phyloP scores from a whole-genome alignment of 92 coral and sea anemone species.

The Virgularia gustaviana region DNA sequence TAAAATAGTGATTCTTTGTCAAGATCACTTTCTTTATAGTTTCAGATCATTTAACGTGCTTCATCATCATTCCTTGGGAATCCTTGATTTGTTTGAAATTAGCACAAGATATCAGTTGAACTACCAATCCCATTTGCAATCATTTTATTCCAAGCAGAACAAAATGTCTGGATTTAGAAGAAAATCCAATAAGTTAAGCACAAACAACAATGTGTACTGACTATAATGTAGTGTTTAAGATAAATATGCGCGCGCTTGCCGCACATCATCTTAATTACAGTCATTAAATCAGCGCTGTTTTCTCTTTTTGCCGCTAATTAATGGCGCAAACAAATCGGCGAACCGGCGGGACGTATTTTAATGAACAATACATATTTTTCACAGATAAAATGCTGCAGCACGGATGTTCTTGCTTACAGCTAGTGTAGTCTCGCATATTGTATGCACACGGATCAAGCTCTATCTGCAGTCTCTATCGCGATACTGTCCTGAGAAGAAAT shows the following conservation, averaged over 20 bases:
- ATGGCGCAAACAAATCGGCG: slow-evolving; percentile 18
- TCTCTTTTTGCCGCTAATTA: slow-evolving; percentile 35
- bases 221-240: too few species aligned
- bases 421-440: not conserved
- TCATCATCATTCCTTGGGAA: not conserved
- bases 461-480: not conserved
- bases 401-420: too few species aligned
- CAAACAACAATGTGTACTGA: not conserved
- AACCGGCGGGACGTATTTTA: slow-evolving; percentile 15
- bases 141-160: not conserved
- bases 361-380: slow-evolving; percentile 19
- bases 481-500: too few species aligned
- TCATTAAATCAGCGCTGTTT: too few species aligned
- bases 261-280: slow-evolving; percentile 33
- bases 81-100: not conserved
- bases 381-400: too few species aligned
- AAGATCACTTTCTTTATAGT: not conserved
- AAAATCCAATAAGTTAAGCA: not conserved
- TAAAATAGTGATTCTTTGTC: too few species aligned
- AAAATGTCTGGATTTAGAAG: not conserved
- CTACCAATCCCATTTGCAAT: not conserved
- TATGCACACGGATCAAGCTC: not conserved
- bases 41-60: not conserved
- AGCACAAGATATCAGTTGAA: too few species aligned
- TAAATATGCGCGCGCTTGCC: not conserved